Base-by-base conservation (phyloP, 2,113 vertebrate genomes). In the Pluvianellus socialis region DNA sequence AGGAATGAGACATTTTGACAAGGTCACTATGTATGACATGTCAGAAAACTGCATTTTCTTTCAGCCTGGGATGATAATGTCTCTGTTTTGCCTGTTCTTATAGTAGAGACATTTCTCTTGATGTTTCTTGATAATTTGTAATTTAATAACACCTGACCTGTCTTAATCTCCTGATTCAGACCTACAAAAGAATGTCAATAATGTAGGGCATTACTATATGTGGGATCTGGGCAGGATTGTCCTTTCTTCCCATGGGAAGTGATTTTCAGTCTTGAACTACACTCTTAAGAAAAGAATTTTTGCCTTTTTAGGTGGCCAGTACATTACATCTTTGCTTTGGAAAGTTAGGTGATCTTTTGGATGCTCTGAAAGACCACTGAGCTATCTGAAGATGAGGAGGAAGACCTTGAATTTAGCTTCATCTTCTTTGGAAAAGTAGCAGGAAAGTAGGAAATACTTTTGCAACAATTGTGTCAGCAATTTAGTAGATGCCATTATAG, bases 1-100 rank as follows among this genome's bases (percentile, higher is more conserved):
- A 88, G 53, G 44, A 92, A 75, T 75, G 65, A 95, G 66, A 88
- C 26, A 75, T 94, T 96, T 96, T 96, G 85, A 93, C 92, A 92
- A 92, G 85, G 81, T 93, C 70, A 79, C 38, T 22, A 32, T 90
- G 63, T 93, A 91, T 71, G 63, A 62, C 45, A 66, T 52, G 40
- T 81, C 77, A 91, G 73, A 91, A 87, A 80, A 44, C 47, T 63
- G 28, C 50, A 27, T 91, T 89, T 94, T 87, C 42, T 93, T 74
- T 91, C 55, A 50, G 11, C 81, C 63, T 81, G 28, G 14, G 27
- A 58, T 73, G 55, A 62, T 77, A 14, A 22, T 4, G 22, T 93
- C 44, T 87, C 66, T 27, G 55, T 88, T 75, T 88, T 79, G 10
- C 44, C 35, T 72, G 0, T 50, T 84, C 42, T 71, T 72, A 23